Evolutionary conservation across 92 coral and sea anemone species (phyloP), one percentile per base, ranked within the genome.

Genomic region (Galaxea fascicularis): DNA sequence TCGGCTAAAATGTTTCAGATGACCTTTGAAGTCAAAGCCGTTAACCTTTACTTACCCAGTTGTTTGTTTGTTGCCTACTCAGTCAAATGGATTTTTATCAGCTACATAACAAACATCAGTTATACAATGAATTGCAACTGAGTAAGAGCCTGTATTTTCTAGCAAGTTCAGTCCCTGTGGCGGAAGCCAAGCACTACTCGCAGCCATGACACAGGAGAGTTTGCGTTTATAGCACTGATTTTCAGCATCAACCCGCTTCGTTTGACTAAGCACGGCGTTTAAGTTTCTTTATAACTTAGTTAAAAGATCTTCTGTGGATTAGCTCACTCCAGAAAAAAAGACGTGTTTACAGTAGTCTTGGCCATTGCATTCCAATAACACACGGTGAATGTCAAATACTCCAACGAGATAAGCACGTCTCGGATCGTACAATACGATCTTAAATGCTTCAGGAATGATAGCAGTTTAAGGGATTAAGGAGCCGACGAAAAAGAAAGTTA

Each of bases 401-500:
- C 66, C 70, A 70, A 82, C 58, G 24, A 71, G 70, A 70, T 20
- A 57, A 60, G 54, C 78, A 58, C 86, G 6, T 70, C 70, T 35
- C 64, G 52, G 25, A 20, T 8, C 21, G 22, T 44, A 69, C 76
- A 71, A 29, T 56, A 53, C 29, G 67, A 41, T 11, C 78, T 24
- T 82, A 82, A 82, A 56, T 27, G 78, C 71, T 82, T 35, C 70
- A 77, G 86, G 86, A 82, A 63, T 82, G 35, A 54, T 70, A 17
- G 26, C 25, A 70, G 71, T 65, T 82, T 71, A 82, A 82, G 41
- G 71, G 86, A 82, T 82, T 70, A 82, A 82, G 58, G 7, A 26
- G 78, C 78, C n/a, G 71, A 82, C 71, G 22, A 71, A 35, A 58
- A 71, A 56, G 78, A 82, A 82, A 71, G 54, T 70, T 70, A 82